phyloP scores from a whole-genome alignment of 2,113 vertebrate species.

The Oryzias celebensis region DNA sequence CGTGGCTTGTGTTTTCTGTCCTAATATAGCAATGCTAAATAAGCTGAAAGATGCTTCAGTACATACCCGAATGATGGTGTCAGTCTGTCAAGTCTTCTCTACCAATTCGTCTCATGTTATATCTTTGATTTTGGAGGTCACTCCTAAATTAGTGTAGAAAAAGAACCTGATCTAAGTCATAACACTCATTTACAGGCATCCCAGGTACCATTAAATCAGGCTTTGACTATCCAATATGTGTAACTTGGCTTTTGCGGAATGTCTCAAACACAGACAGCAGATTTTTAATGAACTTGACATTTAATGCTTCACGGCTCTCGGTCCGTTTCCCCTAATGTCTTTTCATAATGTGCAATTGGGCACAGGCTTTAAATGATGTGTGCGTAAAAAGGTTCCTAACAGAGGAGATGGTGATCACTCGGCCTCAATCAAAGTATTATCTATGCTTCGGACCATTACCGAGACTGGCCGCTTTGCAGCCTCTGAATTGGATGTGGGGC shows the following conservation, averaged over 20 bases:
- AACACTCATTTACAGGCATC: constrained; percentile 18
- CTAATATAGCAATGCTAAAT: constrained; percentile 28
- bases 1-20: constrained; percentile 15
- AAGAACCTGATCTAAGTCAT: too few relatives aligned
- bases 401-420: constrained; percentile 45
- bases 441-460: constrained; percentile 36
- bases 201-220: constrained; percentile 32
- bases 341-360: constrained; percentile 56
- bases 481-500: constrained; percentile 50
- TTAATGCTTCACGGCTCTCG: constrained; percentile 56
- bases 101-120: too few relatives aligned
- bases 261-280: constrained; percentile 31
- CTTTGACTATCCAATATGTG: constrained; percentile 27
- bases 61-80: background rate
- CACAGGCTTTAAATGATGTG: constrained; percentile 46
- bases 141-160: too few relatives aligned
- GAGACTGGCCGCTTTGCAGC: constrained; percentile 25
- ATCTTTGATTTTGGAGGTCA: too few relatives aligned
- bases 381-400: constrained; percentile 35
- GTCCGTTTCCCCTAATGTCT: constrained; percentile 48
- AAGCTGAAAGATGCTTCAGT: constrained; percentile 49
- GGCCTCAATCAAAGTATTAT: constrained; percentile 55
- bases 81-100: too few relatives aligned
- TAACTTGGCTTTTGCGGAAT: constrained; percentile 32
- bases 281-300: constrained; percentile 67